phyloP scores from a whole-genome alignment of 2,888 invertebrate genomes.

The Sylvicola fuscatus region DNA sequence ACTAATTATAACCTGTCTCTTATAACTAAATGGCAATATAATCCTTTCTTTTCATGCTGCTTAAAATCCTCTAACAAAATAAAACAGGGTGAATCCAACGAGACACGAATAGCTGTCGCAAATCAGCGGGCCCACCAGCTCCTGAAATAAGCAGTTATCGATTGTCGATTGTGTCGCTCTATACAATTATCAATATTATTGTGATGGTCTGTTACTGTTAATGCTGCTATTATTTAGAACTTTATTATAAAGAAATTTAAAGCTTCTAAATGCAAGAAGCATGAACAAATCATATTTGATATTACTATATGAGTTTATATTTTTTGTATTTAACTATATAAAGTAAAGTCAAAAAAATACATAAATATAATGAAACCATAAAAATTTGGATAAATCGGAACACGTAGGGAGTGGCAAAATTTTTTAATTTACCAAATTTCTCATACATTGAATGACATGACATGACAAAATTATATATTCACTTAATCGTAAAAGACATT shows the following conservation, averaged over 20 bases:
- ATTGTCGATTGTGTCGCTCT: not conserved
- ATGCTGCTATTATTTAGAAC: not conserved
- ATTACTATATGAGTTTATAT: not conserved
- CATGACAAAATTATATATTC: no score
- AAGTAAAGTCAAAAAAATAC: not conserved
- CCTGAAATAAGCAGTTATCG: conserved; percentile 54
- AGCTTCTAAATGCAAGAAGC: no score
- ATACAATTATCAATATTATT: not conserved
- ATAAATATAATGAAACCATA: no score
- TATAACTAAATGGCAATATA: not conserved
- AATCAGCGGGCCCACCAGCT: conserved; percentile 94
- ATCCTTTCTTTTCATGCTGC: not conserved
- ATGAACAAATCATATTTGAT: not conserved
- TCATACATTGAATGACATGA: no score
- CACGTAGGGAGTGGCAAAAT: no score
- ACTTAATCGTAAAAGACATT: no score
- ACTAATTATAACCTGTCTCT: not conserved
- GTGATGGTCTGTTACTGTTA: not conserved
- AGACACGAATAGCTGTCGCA: conserved; percentile 88
- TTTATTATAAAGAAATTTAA: not conserved
- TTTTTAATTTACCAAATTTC: no score
- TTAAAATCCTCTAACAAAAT: no score
- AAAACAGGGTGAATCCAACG: conserved; percentile 67
- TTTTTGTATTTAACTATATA: not conserved
- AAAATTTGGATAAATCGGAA: no score